Base-by-base conservation (phyloP, 1,140 invertebrate genomes). In the Drosophila pallidifrons region DNA sequence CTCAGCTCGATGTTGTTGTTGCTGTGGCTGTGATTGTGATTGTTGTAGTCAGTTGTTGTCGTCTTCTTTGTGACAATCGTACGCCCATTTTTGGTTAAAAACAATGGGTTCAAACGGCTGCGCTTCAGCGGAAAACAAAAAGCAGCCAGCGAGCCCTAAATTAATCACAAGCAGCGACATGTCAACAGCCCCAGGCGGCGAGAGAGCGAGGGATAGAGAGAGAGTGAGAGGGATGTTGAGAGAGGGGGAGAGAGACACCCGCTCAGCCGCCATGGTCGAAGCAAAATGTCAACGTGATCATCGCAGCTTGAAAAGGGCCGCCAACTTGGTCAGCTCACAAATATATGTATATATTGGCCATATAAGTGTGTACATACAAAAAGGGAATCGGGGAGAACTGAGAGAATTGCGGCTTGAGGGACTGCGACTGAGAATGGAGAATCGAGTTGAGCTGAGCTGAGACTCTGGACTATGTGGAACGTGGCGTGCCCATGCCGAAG, bases 71-170 rank as follows among this genome's bases (percentile, higher is more conserved):
- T 77, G 70, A 77, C 75, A 77, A 73, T 77, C 70, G 75, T 78
- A 66, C 64, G 77, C 79, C 83, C 78, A 75, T 89, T 83, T 89
- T 83, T 79, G 85, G 81, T 75, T 82, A 75, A 88, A 89, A 89
- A 86, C 82, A 86, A 86, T 88, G 85, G 85, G 85, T 85, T 89
- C 83, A 89, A 89, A 81, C 74, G 83, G 80, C 70, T 81, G 83
- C 83, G 83, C 80, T 87, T 87, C 83, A 78, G 80, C 77, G 85
- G 85, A 88, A 88, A 89, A 88, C 78, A 85, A 83, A 81, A 88
- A 89, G 60, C 77, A 70, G 73, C 65, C 77, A 82, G 47, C 59
- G 60, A 80, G 85, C 78, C 85, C 85, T 88, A 88, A 88, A 88
- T 88, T 85, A 88, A 88, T 88, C 85, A 87, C 64, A 69, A 15